phyloP scores from a whole-genome alignment of 2,888 invertebrate species.

The Anoncus sp. region DNA sequence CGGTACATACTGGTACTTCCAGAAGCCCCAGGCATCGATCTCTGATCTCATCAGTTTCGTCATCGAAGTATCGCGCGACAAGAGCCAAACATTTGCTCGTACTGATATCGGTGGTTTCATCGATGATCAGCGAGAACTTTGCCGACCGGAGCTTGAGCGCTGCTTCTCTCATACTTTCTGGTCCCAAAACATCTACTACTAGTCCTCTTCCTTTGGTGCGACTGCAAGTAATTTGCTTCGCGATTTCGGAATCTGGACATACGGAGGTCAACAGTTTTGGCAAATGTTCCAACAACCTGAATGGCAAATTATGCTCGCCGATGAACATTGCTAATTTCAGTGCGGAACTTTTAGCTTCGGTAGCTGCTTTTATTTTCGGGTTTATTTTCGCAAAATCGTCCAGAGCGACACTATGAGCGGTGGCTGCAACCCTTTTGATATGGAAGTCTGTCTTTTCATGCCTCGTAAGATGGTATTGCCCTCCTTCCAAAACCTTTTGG shows the following conservation, averaged over 20 bases:
- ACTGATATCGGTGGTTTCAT: conserved; percentile 68
- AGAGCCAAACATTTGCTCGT: conserved; percentile 50
- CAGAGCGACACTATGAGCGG: too few species aligned
- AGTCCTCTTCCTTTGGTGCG: conserved; percentile 34
- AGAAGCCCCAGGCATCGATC: conserved; percentile 27
- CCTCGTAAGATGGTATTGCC: too few species aligned
- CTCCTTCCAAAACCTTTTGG: too few species aligned
- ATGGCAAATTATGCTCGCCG: conserved; percentile 24
- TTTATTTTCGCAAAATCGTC: too few species aligned
- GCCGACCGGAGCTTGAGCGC: conserved; percentile 36
- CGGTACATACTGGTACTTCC: conserved; percentile 27
- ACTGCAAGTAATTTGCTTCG: conserved; percentile 7
- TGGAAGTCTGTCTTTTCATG: too few species aligned
- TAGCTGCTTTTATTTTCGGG: too few species aligned
- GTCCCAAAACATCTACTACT: conserved; percentile 51
- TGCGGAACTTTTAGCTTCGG: too few species aligned
- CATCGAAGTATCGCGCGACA: conserved; percentile 34
- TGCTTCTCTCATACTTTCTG: conserved; percentile 39
- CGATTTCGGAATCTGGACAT: conserved; percentile 27
- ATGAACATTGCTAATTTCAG: conserved; percentile 17
- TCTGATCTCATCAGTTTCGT: background rate
- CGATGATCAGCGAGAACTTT: conserved; percentile 66
- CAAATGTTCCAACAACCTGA: conserved; percentile 23
- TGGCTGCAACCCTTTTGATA: too few species aligned
- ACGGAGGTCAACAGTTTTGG: conserved; percentile 14